phyloP scores from a whole-genome alignment of 2,888 invertebrate genomes.

The Leptopterna dolabrata region DNA sequence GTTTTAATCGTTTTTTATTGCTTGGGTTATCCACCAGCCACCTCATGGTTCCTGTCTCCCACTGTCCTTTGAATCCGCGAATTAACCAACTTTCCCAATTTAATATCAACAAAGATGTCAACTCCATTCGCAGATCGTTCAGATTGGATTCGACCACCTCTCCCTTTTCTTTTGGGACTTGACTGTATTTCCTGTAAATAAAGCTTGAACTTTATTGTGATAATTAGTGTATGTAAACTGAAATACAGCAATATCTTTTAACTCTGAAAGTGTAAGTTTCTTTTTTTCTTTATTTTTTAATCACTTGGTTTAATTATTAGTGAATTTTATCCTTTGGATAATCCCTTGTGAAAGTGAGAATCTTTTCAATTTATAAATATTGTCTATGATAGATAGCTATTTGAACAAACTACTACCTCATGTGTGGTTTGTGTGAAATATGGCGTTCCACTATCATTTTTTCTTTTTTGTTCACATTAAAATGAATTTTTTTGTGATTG shows the following conservation, averaged over 20 bases:
- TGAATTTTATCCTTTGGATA: not conserved
- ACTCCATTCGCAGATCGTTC: no score
- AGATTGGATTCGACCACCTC: not conserved
- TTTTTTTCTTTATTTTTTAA: not conserved
- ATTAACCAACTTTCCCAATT: no score
- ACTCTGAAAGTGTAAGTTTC: not conserved
- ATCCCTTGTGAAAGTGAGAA: not conserved
- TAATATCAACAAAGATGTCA: no score
- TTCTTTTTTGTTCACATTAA: conserved; percentile 16
- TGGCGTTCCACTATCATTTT: conserved; percentile 3
- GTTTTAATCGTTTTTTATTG: not conserved
- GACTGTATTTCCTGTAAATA: conserved; percentile 17
- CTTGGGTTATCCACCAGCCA: not conserved
- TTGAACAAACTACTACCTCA: conserved; percentile 27
- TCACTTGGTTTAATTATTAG: not conserved
- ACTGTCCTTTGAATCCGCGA: not conserved
- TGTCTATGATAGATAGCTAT: not conserved
- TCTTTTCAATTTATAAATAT: not conserved
- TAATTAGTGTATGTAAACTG: conserved; percentile 9
- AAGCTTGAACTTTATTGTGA: conserved; percentile 36
- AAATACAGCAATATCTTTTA: conserved; percentile 19
- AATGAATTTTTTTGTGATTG: conserved; percentile 20
- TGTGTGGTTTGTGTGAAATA: conserved; percentile 40
- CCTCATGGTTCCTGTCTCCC: not conserved
- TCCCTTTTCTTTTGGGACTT: not conserved